Evolutionary conservation across 2,797 vertebrate species (phyloP).

Genomic region (Toxotes lorentzi): DNA sequence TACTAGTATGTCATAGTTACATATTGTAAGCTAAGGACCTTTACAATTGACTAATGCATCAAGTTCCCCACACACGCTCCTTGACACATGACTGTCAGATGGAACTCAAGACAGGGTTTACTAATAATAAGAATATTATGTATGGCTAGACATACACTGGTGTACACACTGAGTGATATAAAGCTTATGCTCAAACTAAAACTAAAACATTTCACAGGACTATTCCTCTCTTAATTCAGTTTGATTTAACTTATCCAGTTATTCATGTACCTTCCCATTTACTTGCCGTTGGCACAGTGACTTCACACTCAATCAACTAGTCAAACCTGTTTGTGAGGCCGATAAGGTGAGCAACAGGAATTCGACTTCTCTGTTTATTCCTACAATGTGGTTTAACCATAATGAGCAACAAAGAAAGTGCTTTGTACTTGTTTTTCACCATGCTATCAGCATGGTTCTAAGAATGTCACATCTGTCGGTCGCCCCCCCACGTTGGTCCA

Average conservation of each 20-base stretch:
- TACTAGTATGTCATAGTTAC: conserved; percentile 31
- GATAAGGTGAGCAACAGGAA: conserved; percentile 15
- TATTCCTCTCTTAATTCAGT: background rate
- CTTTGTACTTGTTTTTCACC: background rate
- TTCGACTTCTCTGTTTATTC: conserved; percentile 5
- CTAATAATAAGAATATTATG: conserved; percentile 20
- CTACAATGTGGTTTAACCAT: conserved; percentile 12
- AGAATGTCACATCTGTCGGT: too few species aligned
- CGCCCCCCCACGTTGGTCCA: too few species aligned
- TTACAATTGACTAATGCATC: conserved; percentile 41
- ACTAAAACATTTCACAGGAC: conserved; percentile 29
- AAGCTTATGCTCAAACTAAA: background rate
- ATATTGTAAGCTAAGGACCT: conserved; percentile 50
- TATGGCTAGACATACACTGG: background rate
- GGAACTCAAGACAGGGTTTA: conserved; percentile 38
- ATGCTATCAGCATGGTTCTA: background rate
- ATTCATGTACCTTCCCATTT: conserved; percentile 13
- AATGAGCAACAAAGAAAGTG: conserved; percentile 9
- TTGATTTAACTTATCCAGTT: conserved; percentile 31
- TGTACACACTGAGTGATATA: conserved; percentile 1
- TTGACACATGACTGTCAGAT: conserved; percentile 59
- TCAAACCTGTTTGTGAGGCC: conserved; percentile 50
- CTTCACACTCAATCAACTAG: conserved; percentile 29
- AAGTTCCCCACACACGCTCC: conserved; percentile 6
- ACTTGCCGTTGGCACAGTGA: conserved; percentile 9